A percentile compares a stretch with the other conserved stretches of the same genome.
phyloP scores from a whole-genome alignment of 1,140 invertebrate species.

The Neodiprion lecontei region DNA sequence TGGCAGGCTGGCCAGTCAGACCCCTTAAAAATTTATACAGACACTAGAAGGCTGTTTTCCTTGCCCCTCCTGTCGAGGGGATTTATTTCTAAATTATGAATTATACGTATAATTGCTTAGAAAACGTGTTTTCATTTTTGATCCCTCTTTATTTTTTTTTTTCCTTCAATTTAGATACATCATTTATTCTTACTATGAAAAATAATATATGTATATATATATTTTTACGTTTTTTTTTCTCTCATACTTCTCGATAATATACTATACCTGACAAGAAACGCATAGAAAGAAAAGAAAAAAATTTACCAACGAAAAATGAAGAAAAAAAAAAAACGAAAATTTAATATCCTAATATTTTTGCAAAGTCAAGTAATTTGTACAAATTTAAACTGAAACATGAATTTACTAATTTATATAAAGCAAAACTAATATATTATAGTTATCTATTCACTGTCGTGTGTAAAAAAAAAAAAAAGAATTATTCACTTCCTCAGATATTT shows the following conservation, averaged over 20 bases:
- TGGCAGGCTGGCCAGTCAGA: conserved; percentile 31
- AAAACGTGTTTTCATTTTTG: not conserved
- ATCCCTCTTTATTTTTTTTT: not conserved
- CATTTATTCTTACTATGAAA: not conserved
- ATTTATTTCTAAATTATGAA: not conserved
- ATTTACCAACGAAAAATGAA: not conserved
- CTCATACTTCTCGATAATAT: no score
- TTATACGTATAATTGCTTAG: not conserved
- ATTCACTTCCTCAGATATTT: no score
- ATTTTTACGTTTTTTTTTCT: not conserved
- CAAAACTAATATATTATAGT: conserved; percentile 28
- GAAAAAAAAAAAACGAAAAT: not conserved
- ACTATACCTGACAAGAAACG: no score
- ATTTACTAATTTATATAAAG: conserved; percentile 45
- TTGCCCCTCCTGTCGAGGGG: not conserved
- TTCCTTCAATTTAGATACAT: not conserved
- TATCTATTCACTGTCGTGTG: conserved; percentile 17
- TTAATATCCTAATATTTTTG: conserved; percentile 8
- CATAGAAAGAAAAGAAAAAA: not conserved
- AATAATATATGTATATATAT: not conserved
- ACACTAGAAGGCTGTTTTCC: conserved; percentile 7
- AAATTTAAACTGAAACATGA: conserved; percentile 43
- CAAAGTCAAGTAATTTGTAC: conserved; percentile 44
- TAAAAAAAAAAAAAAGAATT: no score
- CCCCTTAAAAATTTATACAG: conserved; percentile 7